Evolutionary conservation across 2,888 invertebrate genomes (phyloP), one percentile per base, ranked within the genome.

Genomic region (Drosophila quinaria): DNA sequence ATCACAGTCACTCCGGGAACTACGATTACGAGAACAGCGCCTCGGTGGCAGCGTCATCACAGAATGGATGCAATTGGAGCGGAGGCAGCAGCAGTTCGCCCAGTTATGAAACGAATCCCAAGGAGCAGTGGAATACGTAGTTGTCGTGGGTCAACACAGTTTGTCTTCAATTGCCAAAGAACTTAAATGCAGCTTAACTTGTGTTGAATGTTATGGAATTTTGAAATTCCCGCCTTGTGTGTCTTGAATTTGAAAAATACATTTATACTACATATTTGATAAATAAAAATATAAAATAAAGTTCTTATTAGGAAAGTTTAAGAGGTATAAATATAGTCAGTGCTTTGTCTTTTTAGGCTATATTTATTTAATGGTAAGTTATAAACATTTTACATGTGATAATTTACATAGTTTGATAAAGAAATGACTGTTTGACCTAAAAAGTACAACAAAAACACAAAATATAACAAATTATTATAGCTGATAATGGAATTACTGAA

Each of bases 401-500:
- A 87, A 85, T 87, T 87, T 87, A 75, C 86, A 89, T 80, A 68
- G 52, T 60, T 82, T 75, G 52, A 60, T 63, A 60, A 64, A 70
- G 72, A 85, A 87, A 82, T 72, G 70, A 84, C 70, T 68, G 70
- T 70, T 67, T 70, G 79, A 86, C 84, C 84, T 85, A 89, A 85
- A 85, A 85, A 85, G 84, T 73, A 71, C 80, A 85, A 89, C 87
- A 85, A 89, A 89, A 89, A 89, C 67, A 78, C 31, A 87, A 56
- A 63, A 59, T 69, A 62, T 85, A 85, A 85, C 84, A 85, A 85
- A 73, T 80, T 72, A 72, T 70, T 74, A 56, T 78, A 80, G 47
- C 33, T 65, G 77, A 66, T 71, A 49, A 84, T 84, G 84, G 84
- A 85, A 85, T 85, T 89, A 62, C 70, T 74, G 87, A 84, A 87